phyloP scores from a whole-genome alignment of 2,113 vertebrate species.

The Microcebus jonahi region DNA sequence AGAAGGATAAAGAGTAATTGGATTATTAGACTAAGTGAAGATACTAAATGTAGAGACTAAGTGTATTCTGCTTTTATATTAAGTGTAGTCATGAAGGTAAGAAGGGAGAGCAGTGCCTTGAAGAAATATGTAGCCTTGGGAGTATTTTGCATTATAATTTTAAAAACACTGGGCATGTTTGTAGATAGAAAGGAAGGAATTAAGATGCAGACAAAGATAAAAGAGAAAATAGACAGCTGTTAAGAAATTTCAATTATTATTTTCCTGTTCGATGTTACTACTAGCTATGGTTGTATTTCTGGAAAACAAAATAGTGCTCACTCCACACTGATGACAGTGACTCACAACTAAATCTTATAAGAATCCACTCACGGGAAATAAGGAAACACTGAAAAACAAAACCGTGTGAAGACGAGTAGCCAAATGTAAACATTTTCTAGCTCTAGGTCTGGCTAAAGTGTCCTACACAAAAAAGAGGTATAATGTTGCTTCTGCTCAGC shows the following conservation, averaged over 20 bases:
- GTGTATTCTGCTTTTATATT: neutral
- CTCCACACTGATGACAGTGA: neutral
- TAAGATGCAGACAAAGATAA: neutral
- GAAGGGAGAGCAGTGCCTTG: neutral
- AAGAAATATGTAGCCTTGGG: neutral
- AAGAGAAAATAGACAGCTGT: neutral
- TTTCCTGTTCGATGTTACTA: neutral
- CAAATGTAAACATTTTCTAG: neutral
- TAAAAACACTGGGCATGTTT: neutral
- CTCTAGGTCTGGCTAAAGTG: neutral
- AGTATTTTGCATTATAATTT: neutral
- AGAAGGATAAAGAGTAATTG: neutral
- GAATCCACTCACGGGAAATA: neutral
- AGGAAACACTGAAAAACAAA: neutral
- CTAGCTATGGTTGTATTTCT: neutral
- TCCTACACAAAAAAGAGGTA: neutral
- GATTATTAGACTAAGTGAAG: neutral
- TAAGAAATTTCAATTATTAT: neutral
- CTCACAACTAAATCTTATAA: neutral
- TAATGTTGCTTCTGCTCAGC: neutral
- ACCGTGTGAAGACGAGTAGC: neutral
- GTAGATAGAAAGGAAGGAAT: constrained; percentile 6
- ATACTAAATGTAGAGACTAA: neutral
- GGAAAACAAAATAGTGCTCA: neutral
- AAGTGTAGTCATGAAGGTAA: neutral